Conservation (phyloP, 2,888 invertebrate genomes). For the Agriopis leucophaearia region DNA sequence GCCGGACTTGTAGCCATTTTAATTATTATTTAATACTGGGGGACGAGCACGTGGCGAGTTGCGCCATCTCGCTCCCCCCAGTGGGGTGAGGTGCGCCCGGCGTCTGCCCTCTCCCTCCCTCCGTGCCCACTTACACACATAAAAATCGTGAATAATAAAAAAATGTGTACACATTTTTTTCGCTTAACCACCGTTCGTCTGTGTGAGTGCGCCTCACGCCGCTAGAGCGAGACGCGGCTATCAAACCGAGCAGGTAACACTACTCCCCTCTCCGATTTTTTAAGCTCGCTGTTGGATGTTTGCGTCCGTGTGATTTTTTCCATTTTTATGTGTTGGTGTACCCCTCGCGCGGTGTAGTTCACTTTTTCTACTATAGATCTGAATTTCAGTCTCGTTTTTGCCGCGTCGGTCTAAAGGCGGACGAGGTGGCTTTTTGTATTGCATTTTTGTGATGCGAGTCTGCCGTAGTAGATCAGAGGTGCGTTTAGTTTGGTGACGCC, state of each 20-base stretch:
- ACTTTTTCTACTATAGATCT: constrained; percentile 88
- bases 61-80: constrained; percentile 66
- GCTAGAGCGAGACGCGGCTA: constrained; percentile 69
- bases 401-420: constrained; percentile 86
- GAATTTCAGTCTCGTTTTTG: constrained; percentile 87
- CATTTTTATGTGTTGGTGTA: constrained; percentile 86
- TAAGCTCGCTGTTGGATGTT: constrained; percentile 81
- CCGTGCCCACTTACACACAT: constrained; percentile 86
- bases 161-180: constrained; percentile 87
- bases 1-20: constrained; percentile 86
- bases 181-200: constrained; percentile 76
- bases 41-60: constrained; percentile 85
- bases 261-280: constrained; percentile 84
- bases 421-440: constrained; percentile 80
- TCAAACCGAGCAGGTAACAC: constrained; percentile 57
- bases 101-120: constrained; percentile 67
- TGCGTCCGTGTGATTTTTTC: constrained; percentile 85
- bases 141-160: constrained; percentile 87
- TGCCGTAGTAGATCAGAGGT: constrained; percentile 58
- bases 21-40: constrained; percentile 87
- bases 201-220: constrained; percentile 84
- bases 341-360: constrained; percentile 86
- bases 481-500: constrained; percentile 63
- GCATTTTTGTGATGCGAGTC: constrained; percentile 78
- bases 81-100: constrained; percentile 53